phyloP scores from a whole-genome alignment of 2,888 invertebrate species.

The Theretra japonica region DNA sequence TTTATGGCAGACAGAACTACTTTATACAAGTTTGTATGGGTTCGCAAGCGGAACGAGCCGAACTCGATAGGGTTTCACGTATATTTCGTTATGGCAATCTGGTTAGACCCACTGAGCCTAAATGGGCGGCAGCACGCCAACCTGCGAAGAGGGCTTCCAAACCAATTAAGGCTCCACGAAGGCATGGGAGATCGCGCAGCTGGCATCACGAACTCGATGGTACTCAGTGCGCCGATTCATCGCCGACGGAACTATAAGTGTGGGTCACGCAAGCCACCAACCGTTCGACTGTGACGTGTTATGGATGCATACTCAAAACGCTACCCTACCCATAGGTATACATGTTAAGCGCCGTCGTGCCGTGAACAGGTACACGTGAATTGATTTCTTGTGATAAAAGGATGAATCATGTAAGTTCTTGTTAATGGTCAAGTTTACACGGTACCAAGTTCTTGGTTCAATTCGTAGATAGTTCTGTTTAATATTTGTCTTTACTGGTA shows the following conservation, averaged over 20 bases:
- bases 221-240: slow-evolving; percentile 75
- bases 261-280: slow-evolving; percentile 68
- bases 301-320: slow-evolving; percentile 33
- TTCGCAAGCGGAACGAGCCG: slow-evolving; percentile 56
- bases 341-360: background rate
- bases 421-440: background rate
- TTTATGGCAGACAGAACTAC: slow-evolving; percentile 60
- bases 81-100: slow-evolving; percentile 80
- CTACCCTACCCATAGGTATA: background rate
- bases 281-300: slow-evolving; percentile 53
- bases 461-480: background rate
- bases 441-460: background rate
- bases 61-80: slow-evolving; percentile 74
- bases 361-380: background rate
- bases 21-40: slow-evolving; percentile 60
- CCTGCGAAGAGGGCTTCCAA: slow-evolving; percentile 81
- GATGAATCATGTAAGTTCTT: background rate
- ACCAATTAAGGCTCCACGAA: slow-evolving; percentile 83
- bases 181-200: slow-evolving; percentile 78
- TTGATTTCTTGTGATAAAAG: slow-evolving; percentile 8
- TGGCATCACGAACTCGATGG: slow-evolving; percentile 82
- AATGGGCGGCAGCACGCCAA: slow-evolving; percentile 77
- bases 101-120: slow-evolving; percentile 79
- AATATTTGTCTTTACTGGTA: background rate
- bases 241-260: slow-evolving; percentile 64